Evolutionary conservation across 1,140 invertebrate species (phyloP).

Genomic region (Caenorhabditis briggsae): DNA sequence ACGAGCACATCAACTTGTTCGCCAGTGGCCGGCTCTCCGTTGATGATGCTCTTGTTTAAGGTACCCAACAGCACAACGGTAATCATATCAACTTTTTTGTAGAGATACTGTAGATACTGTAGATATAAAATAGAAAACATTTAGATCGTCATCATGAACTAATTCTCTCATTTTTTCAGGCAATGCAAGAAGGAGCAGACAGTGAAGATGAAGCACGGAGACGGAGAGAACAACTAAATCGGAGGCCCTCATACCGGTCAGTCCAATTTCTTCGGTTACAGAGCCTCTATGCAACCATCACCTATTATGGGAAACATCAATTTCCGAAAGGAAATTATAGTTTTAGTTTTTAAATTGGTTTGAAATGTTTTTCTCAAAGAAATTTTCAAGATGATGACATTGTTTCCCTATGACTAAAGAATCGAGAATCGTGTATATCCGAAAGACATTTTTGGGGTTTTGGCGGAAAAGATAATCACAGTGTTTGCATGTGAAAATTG

Average conservation of each 20-base stretch:
- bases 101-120: no score
- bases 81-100: background rate
- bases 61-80: conserved; percentile 47
- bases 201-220: conserved; percentile 66
- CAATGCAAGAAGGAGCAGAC: conserved; percentile 37
- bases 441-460: background rate
- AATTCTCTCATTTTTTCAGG: conserved; percentile 1
- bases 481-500: background rate
- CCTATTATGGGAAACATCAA: background rate
- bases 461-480: background rate
- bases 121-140: no score
- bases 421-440: background rate
- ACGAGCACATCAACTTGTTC: conserved; percentile 40
- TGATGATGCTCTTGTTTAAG: conserved; percentile 55
- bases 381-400: conserved; percentile 31
- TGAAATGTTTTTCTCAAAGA: conserved; percentile 8
- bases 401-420: background rate
- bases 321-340: background rate
- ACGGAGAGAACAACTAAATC: conserved; percentile 64
- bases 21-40: conserved; percentile 16
- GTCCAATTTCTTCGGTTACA: conserved; percentile 12
- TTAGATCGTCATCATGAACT: background rate
- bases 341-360: background rate
- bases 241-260: conserved; percentile 65
- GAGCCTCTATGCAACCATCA: background rate